phyloP scores from a whole-genome alignment of 2,888 invertebrate genomes.

The Rhyacophila evoluta region DNA sequence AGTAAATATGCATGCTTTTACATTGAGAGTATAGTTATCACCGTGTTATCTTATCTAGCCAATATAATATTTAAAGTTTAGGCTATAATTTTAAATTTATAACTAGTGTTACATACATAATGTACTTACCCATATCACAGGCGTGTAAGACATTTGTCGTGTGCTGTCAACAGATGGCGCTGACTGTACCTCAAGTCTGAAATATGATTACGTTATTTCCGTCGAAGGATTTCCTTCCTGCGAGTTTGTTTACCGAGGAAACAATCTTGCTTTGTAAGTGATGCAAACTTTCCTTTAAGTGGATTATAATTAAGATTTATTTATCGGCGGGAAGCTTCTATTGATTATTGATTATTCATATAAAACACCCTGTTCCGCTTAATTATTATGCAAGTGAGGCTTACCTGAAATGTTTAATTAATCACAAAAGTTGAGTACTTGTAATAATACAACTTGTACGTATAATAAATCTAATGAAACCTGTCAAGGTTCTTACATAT shows the following conservation, averaged over 20 bases:
- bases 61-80: no score
- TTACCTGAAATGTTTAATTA: background rate
- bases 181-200: background rate
- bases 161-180: background rate
- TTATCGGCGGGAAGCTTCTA: background rate
- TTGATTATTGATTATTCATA: conserved; percentile 19
- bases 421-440: no score
- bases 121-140: background rate
- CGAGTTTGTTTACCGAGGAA: background rate
- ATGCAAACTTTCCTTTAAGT: background rate
- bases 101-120: background rate
- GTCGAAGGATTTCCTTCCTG: conserved; percentile 20
- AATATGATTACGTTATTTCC: conserved; percentile 30
- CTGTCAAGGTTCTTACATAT: no score
- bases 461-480: no score
- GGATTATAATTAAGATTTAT: background rate
- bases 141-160: background rate
- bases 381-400: background rate
- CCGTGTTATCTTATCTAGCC: no score
- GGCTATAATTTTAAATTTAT: background rate
- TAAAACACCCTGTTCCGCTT: background rate
- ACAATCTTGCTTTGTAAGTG: conserved; percentile 3
- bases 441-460: no score
- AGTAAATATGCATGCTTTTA: no score
- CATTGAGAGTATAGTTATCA: no score